These are phyloP conservation scores for Hippocampus guttulatus DNA, from an alignment of 2,113 vertebrate species.

Conservation along the genomic window DNA sequence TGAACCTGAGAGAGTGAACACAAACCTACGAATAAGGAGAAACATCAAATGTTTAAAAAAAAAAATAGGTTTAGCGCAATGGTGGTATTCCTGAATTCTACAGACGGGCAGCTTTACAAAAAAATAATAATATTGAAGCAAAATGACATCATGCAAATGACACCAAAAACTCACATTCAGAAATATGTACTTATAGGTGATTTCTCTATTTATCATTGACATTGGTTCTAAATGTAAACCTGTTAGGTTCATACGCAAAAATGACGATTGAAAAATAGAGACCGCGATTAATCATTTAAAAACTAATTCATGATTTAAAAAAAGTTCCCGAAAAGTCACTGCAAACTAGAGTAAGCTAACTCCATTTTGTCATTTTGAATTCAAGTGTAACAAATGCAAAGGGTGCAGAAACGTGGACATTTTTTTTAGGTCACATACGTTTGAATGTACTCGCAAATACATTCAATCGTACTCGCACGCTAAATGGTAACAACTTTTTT, in stretches of 20 bases:
- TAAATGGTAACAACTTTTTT: too few species aligned
- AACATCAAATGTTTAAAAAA: slow-evolving; percentile 45
- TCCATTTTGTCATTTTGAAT: background rate
- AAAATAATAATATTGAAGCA: slow-evolving; percentile 45
- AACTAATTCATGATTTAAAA: background rate
- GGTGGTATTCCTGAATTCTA: slow-evolving; percentile 16
- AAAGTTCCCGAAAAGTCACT: background rate
- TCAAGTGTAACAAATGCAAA: too few species aligned
- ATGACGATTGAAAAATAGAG: background rate
- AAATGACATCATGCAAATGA: slow-evolving; percentile 46
- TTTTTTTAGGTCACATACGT: too few species aligned
- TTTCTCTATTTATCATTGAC: background rate
- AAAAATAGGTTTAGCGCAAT: slow-evolving; percentile 21
- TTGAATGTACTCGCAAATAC: too few species aligned
- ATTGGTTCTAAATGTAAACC: background rate
- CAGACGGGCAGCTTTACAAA: slow-evolving; percentile 33
- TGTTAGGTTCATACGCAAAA: background rate
- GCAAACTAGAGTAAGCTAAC: background rate
- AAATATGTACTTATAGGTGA: background rate
- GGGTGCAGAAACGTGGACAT: too few species aligned
- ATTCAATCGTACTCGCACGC: too few species aligned
- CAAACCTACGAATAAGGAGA: slow-evolving; percentile 41
- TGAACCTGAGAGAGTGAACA: slow-evolving; percentile 76
- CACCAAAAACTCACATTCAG: slow-evolving; percentile 22
- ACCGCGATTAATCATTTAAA: background rate